Evolutionary conservation across 92 coral and sea anemone species (phyloP), one percentile per base, ranked within the genome.

Genomic region (Muricea muricata): DNA sequence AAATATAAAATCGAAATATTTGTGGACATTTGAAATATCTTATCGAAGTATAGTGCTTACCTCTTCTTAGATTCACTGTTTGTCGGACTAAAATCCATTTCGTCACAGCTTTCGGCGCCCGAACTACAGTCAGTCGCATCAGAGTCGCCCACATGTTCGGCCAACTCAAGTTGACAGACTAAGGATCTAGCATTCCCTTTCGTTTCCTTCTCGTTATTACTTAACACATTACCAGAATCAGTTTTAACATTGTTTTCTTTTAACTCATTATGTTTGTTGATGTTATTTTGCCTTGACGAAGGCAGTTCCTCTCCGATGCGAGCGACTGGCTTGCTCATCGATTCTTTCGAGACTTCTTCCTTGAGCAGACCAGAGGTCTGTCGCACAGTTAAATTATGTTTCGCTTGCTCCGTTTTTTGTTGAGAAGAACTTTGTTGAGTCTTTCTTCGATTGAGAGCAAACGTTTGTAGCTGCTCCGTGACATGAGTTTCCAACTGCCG

Each of bases 401-500:
- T 58, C 45, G 61, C 35, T 45, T 34, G 55, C 14, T 78, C 83
- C 1, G 3, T 34, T 34, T 56, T 56, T 35, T 78, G 69, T 12
- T 13, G 25, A 78, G 48, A 33, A 56, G 1, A 23, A n/a, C 33
- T 56, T 23, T 13, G 65, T 21, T 39, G 70, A 6, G 48, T 21
- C 28, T 78, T 78, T 31, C 71, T 78, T 3, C 70, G 83, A n/a
- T 57, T 57, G 0, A 58, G 29, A 78, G 70, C 61, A 25, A 57
- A 33, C 9, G 70, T 29, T 39, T 61, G 29, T 89, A 93, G 90
- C 87, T 97, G 99, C 29, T 90, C 94, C 52, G 88, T 93, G 94
- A 97, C 99, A 92, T 97, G 99, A 93, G 93, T 91, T 81, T 91
- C 96, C 65, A 97, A 90, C 93, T 97, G 99, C 94, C 99, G 98